A percentile compares a stretch with the other conserved stretches of the same genome.
phyloP scores from a whole-genome alignment of 2,888 invertebrate genomes.

The Temnothorax ravouxi region DNA sequence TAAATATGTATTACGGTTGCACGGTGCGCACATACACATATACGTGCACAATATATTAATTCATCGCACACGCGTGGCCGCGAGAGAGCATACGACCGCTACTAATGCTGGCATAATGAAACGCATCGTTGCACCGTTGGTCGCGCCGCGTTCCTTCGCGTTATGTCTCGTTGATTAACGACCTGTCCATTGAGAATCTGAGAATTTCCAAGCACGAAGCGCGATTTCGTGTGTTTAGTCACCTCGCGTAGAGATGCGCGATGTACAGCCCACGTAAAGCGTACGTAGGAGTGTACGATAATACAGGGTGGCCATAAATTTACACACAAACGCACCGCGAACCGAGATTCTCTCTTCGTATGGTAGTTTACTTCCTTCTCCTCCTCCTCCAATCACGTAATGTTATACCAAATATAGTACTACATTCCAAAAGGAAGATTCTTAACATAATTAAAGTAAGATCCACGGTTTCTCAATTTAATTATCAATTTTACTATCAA shows the following conservation, averaged over 20 bases:
- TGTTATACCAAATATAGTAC: background rate
- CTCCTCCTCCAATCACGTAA: background rate
- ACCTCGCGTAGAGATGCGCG: conserved; percentile 24
- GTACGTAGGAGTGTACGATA: conserved; percentile 5
- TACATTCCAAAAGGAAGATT: background rate
- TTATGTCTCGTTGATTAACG: conserved; percentile 55
- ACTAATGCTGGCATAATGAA: conserved; percentile 52
- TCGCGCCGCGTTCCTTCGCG: conserved; percentile 51
- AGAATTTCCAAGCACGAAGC: conserved; percentile 52
- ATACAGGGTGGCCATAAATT: conserved; percentile 42
- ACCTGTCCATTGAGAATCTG: conserved; percentile 58
- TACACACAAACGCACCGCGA: background rate
- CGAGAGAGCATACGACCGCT: conserved; percentile 24
- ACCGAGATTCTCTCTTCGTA: background rate
- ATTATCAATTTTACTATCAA: background rate
- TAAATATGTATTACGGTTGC: conserved; percentile 56
- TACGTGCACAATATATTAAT: conserved; percentile 42
- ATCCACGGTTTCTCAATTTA: background rate
- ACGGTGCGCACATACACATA: background rate
- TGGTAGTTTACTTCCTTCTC: conserved; percentile 14
- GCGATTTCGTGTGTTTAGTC: conserved; percentile 57
- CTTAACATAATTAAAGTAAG: background rate
- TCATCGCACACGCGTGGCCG: conserved; percentile 26
- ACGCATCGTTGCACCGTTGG: conserved; percentile 51
- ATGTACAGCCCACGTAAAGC: background rate